Evolutionary conservation across 2,888 invertebrate species (phyloP), one percentile per base, ranked within the genome.

Genomic region (Pandemis cinnamomeana): DNA sequence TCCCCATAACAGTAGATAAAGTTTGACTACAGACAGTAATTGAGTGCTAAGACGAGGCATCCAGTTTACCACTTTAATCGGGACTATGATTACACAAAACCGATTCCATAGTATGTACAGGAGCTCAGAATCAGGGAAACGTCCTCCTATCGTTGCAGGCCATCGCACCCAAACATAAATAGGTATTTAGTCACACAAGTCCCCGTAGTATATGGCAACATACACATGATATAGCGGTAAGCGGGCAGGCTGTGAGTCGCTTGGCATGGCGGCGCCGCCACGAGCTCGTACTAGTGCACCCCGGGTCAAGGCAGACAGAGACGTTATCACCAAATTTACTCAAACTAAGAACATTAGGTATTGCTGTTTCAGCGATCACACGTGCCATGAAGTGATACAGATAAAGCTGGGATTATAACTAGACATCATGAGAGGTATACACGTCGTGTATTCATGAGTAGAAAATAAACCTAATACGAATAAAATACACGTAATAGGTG

Each of bases 281-380:
- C 55, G 13, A 20, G 55, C 20, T 20, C n/a, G 10, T 62, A 15
- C 42, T 62, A 62, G 44, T 61, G 41, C 62, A 53, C 53, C 7
- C 41, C 41, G 62, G 42, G n/a, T 62, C 44, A 62, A 62, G 62
- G 62, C 71, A 58, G 71, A 66, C 55, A 20, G 20, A 55, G 66
- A 71, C 66, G 71, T 67, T 42, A 67, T 53, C 71, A 72, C 67
- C 71, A 71, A 71, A 55, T 55, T 53, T 53, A 67, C 42, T 42
- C 15, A 20, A 5, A 67, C 11, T 51, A 15, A 15, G 15, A 1
- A 10, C 10, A 13, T 42, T 15, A 62, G n/a, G 15, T 42, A 15
- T 41, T 42, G 15, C 53, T 55, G 20, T 15, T 55, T 20, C 55
- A 20, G 55, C 55, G 55, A 20, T 20, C 55, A 20, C 55, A 20